phyloP scores from a whole-genome alignment of 2,888 invertebrate genomes.

The Nemurella pictetii region DNA sequence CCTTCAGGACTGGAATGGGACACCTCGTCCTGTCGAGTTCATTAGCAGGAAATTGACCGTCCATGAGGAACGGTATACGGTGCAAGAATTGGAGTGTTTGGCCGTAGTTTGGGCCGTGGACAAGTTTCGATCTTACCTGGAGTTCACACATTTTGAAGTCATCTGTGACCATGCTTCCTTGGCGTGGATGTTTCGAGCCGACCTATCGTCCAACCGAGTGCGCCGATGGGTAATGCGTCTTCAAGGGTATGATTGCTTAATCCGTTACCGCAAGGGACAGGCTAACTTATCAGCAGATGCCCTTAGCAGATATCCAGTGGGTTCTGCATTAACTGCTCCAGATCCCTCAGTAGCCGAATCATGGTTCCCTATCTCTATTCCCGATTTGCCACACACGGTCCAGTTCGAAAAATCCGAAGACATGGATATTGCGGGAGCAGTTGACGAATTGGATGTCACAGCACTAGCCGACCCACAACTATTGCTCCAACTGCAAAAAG shows the following conservation, averaged over 20 bases:
- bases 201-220: background rate
- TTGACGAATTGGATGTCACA: background rate
- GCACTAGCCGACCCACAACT: background rate
- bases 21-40: conserved; percentile 10
- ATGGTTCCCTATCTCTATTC: background rate
- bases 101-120: background rate
- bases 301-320: background rate
- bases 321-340: background rate
- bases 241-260: background rate
- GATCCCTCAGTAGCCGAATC: background rate
- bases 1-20: conserved; percentile 1
- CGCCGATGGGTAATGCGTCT: background rate
- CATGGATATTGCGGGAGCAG: background rate
- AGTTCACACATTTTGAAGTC: background rate
- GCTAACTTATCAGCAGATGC: background rate
- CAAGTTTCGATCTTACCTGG: background rate
- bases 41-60: background rate
- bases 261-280: background rate
- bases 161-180: background rate
- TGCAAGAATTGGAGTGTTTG: conserved; percentile 11
- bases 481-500: background rate
- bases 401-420: background rate
- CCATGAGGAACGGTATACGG: background rate
- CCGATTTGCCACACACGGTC: background rate
- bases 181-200: background rate